Evolutionary conservation across 2,113 vertebrate genomes (phyloP), one percentile per base, ranked within the genome.

Genomic region (Melierax canorus): DNA sequence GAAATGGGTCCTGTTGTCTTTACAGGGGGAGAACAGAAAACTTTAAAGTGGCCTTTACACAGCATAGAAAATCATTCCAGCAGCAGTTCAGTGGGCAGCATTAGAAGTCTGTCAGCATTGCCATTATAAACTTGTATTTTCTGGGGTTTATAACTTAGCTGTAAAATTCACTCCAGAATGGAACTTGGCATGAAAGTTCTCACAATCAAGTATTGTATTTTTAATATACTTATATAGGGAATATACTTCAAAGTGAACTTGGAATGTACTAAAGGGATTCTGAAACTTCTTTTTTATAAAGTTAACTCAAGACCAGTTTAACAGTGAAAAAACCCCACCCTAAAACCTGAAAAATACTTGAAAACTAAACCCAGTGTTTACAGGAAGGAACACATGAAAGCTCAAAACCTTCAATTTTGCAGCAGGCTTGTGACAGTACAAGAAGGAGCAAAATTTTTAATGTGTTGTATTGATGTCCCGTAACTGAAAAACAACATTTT

Each of bases 161-260:
- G 16, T 96, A 95, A 92, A 95, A 74, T 72, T 96, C 51, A 73
- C 32, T 86, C 38, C 67, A 76, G 41, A 55, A 43, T 94, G 67
- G 62, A 95, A 80, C 29, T 85, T 53, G 22, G 30, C 36, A 71
- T 36, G 67, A 51, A 92, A 91, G 82, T 86, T 51, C 41, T 94
- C 58, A 90, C 48, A 73, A 84, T 85, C 39, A 84, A 55, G 41
- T 81, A 45, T 8, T 78, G 17, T 75, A 96, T 77, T 98, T 97
- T 95, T 93, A 91, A 84, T 53, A 24, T 26, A 59, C 12, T 68
- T 80, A 62, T 3, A 46, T 7, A 59, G 11, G 27, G 38, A 76
- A 84, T 84, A 67, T 7, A 63, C 7, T 80, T 81, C 1, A 14
- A 81, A 91, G 20, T 8, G 7, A 85, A 90, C 27, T 58, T 78